A percentile compares a stretch with the other conserved stretches of the same genome.
These are phyloP conservation scores for Argyresthia albistria DNA, from an alignment of 2,888 invertebrate species.

Conservation along the genomic window DNA sequence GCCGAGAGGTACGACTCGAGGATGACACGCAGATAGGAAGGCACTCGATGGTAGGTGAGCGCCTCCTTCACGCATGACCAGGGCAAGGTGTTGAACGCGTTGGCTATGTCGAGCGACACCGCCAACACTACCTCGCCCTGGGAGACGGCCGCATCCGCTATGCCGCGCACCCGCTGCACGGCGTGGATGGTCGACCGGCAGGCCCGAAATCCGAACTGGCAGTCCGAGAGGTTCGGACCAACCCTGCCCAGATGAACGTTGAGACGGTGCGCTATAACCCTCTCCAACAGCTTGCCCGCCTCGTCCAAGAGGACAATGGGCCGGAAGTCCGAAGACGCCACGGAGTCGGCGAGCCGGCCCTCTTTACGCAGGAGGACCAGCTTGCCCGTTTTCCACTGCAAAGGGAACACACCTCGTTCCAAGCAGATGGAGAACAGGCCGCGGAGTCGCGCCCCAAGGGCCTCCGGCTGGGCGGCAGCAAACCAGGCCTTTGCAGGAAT, in stretches of 20 bases:
- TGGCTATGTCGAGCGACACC: not conserved
- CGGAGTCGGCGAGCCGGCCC: not conserved
- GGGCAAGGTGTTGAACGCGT: not conserved
- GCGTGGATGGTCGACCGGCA: not conserved
- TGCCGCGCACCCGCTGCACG: not conserved
- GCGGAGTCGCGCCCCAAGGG: not conserved
- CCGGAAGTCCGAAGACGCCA: no score
- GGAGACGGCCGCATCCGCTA: not conserved
- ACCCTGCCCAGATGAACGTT: not conserved
- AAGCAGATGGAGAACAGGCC: not conserved
- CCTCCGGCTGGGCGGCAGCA: not conserved
- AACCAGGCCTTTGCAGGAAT: not conserved
- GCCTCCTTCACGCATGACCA: not conserved
- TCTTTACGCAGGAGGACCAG: slow-evolving; percentile 3
- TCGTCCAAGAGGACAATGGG: not conserved
- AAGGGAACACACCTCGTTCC: not conserved
- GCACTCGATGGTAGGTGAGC: not conserved
- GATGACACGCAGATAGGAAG: not conserved
- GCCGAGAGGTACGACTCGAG: not conserved
- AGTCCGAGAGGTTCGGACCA: not conserved
- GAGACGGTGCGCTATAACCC: not conserved
- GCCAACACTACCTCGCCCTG: no score
- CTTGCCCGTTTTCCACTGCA: slow-evolving; percentile 3
- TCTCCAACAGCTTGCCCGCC: not conserved
- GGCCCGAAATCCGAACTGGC: not conserved